Conservation (phyloP, 2,113 vertebrate species). For the Misgurnus anguillicaudatus region DNA sequence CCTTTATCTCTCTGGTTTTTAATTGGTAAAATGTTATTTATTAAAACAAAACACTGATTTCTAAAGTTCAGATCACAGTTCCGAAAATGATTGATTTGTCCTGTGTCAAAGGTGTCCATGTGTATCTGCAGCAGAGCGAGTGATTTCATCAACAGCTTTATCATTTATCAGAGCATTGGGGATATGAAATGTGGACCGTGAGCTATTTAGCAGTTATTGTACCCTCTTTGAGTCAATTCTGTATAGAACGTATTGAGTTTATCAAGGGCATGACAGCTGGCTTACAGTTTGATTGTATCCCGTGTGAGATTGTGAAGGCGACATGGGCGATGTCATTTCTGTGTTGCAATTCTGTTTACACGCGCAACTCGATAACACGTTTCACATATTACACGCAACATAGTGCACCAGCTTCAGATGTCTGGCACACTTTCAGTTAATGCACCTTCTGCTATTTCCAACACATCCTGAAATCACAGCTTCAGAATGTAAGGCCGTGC, state of each 20-base stretch:
- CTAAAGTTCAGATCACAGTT: neutral
- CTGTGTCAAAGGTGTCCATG: neutral
- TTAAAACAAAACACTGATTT: neutral
- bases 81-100: neutral
- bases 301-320: constrained; percentile 32
- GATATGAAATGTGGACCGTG: constrained; percentile 18
- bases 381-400: constrained; percentile 16
- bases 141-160: constrained; percentile 12
- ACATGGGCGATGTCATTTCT: constrained; percentile 42
- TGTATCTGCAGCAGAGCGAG: neutral
- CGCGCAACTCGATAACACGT: constrained; percentile 40
- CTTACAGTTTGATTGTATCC: constrained; percentile 42
- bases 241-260: constrained; percentile 18
- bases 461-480: constrained; percentile 24
- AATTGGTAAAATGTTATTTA: neutral
- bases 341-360: constrained; percentile 12
- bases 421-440: neutral
- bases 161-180: constrained; percentile 24
- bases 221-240: constrained; percentile 2
- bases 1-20: no score
- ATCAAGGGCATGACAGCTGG: constrained; percentile 48
- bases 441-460: constrained; percentile 1
- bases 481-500: neutral
- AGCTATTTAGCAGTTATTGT: constrained; percentile 44
- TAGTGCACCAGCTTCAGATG: constrained; percentile 24